Evolutionary conservation across 1,140 invertebrate genomes (phyloP).

Genomic region (Sitophilus oryzae): DNA sequence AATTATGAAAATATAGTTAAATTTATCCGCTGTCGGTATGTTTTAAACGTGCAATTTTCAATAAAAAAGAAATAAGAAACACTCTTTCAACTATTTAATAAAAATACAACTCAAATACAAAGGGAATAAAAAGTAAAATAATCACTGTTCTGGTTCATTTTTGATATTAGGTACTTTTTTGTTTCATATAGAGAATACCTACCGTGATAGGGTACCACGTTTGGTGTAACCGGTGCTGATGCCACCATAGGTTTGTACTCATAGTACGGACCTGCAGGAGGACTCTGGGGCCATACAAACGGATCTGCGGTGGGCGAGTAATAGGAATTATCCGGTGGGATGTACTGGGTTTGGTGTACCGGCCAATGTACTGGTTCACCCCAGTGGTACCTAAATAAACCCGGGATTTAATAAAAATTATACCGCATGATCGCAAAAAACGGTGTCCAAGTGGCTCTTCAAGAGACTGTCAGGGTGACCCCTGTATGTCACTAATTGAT

Average conservation of each 20-base stretch:
- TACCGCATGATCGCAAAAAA: neutral
- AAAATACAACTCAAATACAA: too few relatives aligned
- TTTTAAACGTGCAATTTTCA: too few relatives aligned
- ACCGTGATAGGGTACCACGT: constrained; percentile 33
- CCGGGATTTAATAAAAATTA: neutral
- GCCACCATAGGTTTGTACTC: constrained; percentile 32
- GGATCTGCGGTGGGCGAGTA: constrained; percentile 16
- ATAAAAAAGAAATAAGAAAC: too few relatives aligned
- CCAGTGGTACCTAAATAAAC: constrained; percentile 18
- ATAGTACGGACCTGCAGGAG: constrained; percentile 18
- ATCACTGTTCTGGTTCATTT: neutral
- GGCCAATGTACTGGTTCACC: constrained; percentile 21
- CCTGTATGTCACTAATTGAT: too few relatives aligned
- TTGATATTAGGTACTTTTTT: neutral
- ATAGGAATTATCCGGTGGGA: constrained; percentile 7
- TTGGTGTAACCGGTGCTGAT: constrained; percentile 32
- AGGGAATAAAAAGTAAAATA: neutral
- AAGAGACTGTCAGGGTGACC: too few relatives aligned
- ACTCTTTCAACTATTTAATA: too few relatives aligned
- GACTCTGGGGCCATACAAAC: constrained; percentile 28
- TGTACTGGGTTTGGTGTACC: neutral
- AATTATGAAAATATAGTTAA: too few relatives aligned
- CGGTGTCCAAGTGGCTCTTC: too few relatives aligned
- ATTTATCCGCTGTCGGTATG: too few relatives aligned
- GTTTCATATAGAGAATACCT: neutral